phyloP scores from a whole-genome alignment of 2,888 invertebrate genomes.

The Cotesia congregata region DNA sequence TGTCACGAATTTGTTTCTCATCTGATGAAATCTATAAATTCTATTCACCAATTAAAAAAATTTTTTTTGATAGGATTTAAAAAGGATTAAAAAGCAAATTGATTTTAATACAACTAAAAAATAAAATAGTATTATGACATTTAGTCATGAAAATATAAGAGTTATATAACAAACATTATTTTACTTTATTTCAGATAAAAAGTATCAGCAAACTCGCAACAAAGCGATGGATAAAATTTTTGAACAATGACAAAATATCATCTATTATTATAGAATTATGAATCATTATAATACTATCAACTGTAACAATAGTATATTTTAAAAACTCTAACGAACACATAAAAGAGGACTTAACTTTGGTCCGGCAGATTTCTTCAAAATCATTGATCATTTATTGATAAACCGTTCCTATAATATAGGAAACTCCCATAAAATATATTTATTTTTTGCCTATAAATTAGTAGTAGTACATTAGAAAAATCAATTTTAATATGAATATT shows the following conservation, averaged over 20 bases:
- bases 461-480: conserved; percentile 2
- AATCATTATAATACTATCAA: neutral
- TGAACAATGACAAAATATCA: neutral
- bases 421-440: neutral
- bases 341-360: neutral
- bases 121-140: neutral
- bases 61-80: too few species aligned
- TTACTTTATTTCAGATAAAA: neutral
- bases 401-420: neutral
- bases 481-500: neutral
- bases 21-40: too few species aligned
- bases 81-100: too few species aligned
- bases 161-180: neutral
- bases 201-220: neutral
- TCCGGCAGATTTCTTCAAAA: neutral
- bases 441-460: conserved; percentile 3
- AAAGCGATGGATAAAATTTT: neutral
- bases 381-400: neutral
- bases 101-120: neutral
- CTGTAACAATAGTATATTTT: neutral
- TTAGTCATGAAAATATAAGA: neutral
- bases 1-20: too few species aligned
- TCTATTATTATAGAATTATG: neutral
- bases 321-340: neutral
- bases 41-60: too few species aligned